Base-by-base conservation (phyloP, 2,888 invertebrate species). In the Marasmarcha lunaedactyla region DNA sequence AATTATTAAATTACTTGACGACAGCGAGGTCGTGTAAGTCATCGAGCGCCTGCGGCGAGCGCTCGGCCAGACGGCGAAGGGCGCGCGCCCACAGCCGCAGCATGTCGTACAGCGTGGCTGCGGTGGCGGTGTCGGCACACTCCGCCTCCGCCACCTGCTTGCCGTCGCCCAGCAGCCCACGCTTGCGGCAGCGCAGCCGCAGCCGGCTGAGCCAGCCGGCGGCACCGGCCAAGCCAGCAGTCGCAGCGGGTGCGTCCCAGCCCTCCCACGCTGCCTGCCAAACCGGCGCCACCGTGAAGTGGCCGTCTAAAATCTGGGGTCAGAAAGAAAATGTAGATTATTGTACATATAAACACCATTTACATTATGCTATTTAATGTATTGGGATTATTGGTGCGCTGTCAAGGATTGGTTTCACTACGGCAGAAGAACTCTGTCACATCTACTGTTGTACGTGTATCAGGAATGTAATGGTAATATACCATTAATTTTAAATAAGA, bases 41-140 rank as follows among this genome's bases (percentile, higher is more conserved):
- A 42, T 71, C 69, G 2, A 61, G 44, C 1, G 65, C 65, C 14
- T 55, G 51, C 13, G 71, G 66, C 1, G 45, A 45, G 4, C 41
- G 49, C 10, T 35, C 40, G 14, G 70, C 52, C 43, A 64, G 49
- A 4, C 58, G 58, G 15, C 46, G 47, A 25, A 76, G 58, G 5
- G 69, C 55, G 1, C 39, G 53, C 11, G 66, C 65, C 77, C 77
- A 77, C 48, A 72, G 55, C 1, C 54, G 60, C 45, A 78, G 55
- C 43, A 49, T 40, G 56, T 79, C 79, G 55, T 74, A 74, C n/a
- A 78, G 63, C 46, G 70, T 54, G 27, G 71, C 73, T 12, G 73
- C 70, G 45, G 49, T 49, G 36, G 69, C 53, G n/a, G 49, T 48
- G 15, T 62, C 48, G 26, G 38, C 40, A 43, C 58, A 54, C 11